Evolutionary conservation across 2,797 vertebrate species (phyloP).

Genomic region (Cuniculus paca): DNA sequence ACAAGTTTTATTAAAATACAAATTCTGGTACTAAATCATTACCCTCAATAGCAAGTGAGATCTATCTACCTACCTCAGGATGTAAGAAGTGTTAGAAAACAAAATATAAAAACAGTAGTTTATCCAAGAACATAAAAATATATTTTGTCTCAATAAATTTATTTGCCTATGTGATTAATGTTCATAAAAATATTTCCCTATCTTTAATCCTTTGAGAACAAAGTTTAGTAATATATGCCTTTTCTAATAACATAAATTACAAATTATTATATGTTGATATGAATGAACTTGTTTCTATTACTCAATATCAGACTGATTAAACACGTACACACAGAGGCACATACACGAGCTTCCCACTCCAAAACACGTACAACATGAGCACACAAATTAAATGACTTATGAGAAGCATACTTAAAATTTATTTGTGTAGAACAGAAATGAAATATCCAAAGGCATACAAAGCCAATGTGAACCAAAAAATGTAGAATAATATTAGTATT

Average conservation of each 20-base stretch:
- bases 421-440: background rate
- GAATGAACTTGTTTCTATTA: too few species aligned
- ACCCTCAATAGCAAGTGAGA: background rate
- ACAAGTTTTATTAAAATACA: background rate
- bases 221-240: too few species aligned
- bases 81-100: background rate
- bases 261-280: too few species aligned
- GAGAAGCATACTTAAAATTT: background rate
- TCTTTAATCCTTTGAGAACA: too few species aligned
- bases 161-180: too few species aligned
- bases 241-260: too few species aligned
- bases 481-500: background rate
- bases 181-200: too few species aligned
- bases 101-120: slow-evolving; percentile 3
- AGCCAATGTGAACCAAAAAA: slow-evolving; percentile 21
- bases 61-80: background rate
- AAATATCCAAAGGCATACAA: background rate
- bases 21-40: background rate
- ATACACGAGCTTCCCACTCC: too few species aligned
- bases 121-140: background rate
- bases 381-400: background rate
- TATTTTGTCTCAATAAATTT: too few species aligned
- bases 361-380: too few species aligned
- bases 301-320: too few species aligned
- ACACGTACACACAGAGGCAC: too few species aligned